Base-by-base conservation (phyloP, 2,797 vertebrate species). In the Myotis vivesi region DNA sequence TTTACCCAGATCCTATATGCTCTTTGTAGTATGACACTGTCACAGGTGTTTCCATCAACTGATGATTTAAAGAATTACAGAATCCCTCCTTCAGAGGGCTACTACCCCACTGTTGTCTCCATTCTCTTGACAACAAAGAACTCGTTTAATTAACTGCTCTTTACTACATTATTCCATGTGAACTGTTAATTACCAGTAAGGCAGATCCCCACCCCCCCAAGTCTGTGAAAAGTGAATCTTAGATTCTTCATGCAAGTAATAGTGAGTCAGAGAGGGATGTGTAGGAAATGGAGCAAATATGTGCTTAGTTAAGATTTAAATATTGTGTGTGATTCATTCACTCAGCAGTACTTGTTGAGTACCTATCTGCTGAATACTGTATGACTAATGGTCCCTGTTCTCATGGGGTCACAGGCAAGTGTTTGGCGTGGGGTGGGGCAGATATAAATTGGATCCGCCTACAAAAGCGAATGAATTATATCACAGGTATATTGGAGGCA, bases 241-340 rank as follows among this genome's bases (percentile, higher is more conserved):
- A 73, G n/a, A 76, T 3, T 49, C 33, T 82, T 94, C 28, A 62
- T 79, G 57, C 44, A 76, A 93, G 49, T 75, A 38, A 82, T 44
- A 71, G 9, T 87, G 84, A 93, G 49, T 68, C 51, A 49, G 33
- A 91, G 49, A 81, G 12, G 79, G 81, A 59, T 44, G 46, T 92
- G 25, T 41, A 72, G 55, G 66, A 93, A 91, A 81, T 44, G 86
- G 82, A 93, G 72, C 4, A 19, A 76, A 13, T 62, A 8, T 41
- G 53, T 69, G 28, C 68, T 66, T 95, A 79, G 46, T 87, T 66
- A 87, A 92, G 38, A 80, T 36, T 90, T 81, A 96, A 85, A 59
- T 84, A 75, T 33, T 38, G 28, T 11, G 2, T 91, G 25, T 90
- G 44, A 72, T 25, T 87, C 59, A 59, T 79, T 75, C 20, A 30